A percentile compares a stretch with the other conserved stretches of the same genome.
Evolutionary conservation across 2,888 invertebrate genomes (phyloP).

Genomic region (Seladonia tumulorum): DNA sequence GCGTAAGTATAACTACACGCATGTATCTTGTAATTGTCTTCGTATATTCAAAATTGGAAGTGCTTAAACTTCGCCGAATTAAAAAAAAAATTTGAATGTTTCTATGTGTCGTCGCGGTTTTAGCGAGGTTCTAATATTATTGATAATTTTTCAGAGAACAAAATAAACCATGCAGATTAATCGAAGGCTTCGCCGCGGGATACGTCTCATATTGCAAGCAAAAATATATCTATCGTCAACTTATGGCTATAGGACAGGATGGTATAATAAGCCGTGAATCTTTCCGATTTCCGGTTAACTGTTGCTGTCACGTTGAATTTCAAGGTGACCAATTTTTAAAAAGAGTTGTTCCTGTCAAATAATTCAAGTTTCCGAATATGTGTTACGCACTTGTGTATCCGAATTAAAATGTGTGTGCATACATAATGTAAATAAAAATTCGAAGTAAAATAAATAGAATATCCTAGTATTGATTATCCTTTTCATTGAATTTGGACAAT

Average conservation of each 20-base stretch:
- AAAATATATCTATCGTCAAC: constrained; percentile 86
- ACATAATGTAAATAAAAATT: background rate
- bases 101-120: too few species aligned
- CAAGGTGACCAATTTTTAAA: constrained; percentile 16
- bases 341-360: background rate
- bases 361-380: background rate
- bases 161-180: constrained; percentile 78
- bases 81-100: background rate
- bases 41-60: background rate
- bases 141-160: constrained; percentile 71
- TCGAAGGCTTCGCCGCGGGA: constrained; percentile 81
- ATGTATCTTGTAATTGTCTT: background rate
- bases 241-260: constrained; percentile 85
- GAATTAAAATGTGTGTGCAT: background rate
- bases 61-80: background rate
- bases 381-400: background rate
- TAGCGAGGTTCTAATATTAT: background rate
- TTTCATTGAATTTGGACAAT: background rate
- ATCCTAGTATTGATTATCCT: background rate
- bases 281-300: constrained; percentile 90
- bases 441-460: too few species aligned
- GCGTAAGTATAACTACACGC: constrained; percentile 85
- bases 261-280: constrained; percentile 84
- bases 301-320: constrained; percentile 87
- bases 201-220: constrained; percentile 86